These are phyloP conservation scores for Tinea trinotella DNA, from an alignment of 2,888 invertebrate species.

Conservation along the genomic window DNA sequence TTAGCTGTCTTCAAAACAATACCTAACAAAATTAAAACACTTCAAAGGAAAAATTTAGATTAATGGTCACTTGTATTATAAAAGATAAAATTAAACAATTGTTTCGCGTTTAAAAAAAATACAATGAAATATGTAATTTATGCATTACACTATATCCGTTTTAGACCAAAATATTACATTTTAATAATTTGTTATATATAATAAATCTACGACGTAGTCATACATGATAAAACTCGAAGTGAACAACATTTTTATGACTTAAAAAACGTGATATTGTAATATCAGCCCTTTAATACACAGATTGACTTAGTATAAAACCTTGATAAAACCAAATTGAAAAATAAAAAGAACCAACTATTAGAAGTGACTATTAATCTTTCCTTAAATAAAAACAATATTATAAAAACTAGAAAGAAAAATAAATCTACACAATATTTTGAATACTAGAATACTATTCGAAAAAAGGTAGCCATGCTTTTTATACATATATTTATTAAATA, in stretches of 20 bases:
- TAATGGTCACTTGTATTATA: neutral
- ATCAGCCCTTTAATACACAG: no score
- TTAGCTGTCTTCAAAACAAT: constrained; percentile 3
- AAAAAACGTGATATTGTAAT: no score
- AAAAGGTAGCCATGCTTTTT: constrained; percentile 36
- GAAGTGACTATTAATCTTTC: neutral
- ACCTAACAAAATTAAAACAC: neutral
- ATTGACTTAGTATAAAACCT: no score
- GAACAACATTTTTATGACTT: no score
- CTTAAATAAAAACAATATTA: neutral
- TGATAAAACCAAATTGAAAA: no score
- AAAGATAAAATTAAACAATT: neutral
- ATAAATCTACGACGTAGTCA: no score
- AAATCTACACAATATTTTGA: neutral
- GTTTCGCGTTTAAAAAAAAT: neutral
- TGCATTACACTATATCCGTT: no score
- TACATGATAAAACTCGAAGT: no score
- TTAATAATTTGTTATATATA: no score
- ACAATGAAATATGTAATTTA: neutral
- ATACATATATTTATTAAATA: constrained; percentile 34
- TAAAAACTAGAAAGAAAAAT: neutral
- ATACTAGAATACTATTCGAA: constrained; percentile 7
- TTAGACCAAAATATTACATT: no score
- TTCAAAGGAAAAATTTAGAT: neutral
- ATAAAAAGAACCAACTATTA: no score